A percentile compares a stretch with the other conserved stretches of the same genome.
These are phyloP conservation scores for Prunella himalayana DNA, from an alignment of 2,113 vertebrate genomes.

Conservation along the genomic window DNA sequence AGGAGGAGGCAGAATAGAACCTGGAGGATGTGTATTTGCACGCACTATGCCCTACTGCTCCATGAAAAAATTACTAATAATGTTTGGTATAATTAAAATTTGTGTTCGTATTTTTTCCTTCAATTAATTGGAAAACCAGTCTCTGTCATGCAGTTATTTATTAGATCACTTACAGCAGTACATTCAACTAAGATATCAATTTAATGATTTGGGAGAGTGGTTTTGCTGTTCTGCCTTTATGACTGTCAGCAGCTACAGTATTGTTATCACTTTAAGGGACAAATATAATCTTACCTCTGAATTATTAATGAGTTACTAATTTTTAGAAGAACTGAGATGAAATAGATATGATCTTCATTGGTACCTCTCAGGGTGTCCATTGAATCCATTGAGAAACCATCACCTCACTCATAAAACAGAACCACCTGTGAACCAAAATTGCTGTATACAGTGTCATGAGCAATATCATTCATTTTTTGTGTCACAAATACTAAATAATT, in stretches of 20 bases:
- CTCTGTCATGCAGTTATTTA: not conserved
- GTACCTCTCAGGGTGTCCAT: not conserved
- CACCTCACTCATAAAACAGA: not conserved
- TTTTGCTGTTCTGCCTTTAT: not conserved
- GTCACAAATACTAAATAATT: not conserved
- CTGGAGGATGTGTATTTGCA: not conserved
- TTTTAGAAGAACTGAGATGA: not conserved
- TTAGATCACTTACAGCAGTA: not conserved
- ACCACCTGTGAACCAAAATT: not conserved
- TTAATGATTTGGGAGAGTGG: not conserved
- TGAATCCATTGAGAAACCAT: not conserved
- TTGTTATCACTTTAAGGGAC: not conserved
- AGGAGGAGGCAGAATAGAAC: not conserved
- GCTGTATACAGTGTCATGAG: not conserved
- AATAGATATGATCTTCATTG: not conserved
- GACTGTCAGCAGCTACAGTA: not conserved
- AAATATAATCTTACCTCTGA: not conserved
- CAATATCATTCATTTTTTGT: not conserved
- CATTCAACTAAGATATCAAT: not conserved
- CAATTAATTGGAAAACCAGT: not conserved
- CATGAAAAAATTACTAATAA: not conserved
- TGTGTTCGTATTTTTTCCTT: not conserved
- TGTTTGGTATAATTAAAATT: not conserved
- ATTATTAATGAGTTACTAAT: not conserved
- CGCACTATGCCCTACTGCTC: accelerated